Conservation (phyloP, 2,888 invertebrate species). For the Xestia sexstrigata region DNA sequence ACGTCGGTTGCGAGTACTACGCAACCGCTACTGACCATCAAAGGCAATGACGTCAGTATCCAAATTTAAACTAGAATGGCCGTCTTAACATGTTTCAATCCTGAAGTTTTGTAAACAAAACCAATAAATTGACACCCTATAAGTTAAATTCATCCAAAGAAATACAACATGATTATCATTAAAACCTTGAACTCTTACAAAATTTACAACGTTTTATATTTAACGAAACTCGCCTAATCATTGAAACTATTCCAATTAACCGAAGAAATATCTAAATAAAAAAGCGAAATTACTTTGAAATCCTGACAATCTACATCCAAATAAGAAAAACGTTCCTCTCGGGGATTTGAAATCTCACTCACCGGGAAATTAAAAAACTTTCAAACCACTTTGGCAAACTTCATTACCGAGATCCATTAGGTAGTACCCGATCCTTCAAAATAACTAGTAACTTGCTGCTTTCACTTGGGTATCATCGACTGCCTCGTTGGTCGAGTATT, state of each 20-base stretch:
- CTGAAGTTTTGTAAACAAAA: not conserved
- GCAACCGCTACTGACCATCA: too few species aligned
- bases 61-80: not conserved
- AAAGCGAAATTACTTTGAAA: slow-evolving; percentile 59
- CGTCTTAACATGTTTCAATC: not conserved
- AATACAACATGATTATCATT: not conserved
- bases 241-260: slow-evolving; percentile 59
- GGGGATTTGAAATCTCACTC: slow-evolving; percentile 70
- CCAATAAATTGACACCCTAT: slow-evolving; percentile 6
- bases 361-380: slow-evolving; percentile 79
- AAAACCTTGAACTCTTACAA: slow-evolving; percentile 23
- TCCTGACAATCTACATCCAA: slow-evolving; percentile 60
- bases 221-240: slow-evolving; percentile 43
- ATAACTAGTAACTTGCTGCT: slow-evolving; percentile 6
- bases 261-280: slow-evolving; percentile 60
- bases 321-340: slow-evolving; percentile 64
- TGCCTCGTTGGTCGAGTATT: too few species aligned
- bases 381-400: slow-evolving; percentile 61
- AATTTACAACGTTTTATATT: slow-evolving; percentile 11
- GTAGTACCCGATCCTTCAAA: slow-evolving; percentile 63
- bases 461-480: not conserved
- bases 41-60: not conserved
- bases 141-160: not conserved
- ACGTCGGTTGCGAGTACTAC: too few species aligned
- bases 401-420: slow-evolving; percentile 67